Evolutionary conservation across 2,113 vertebrate species (phyloP).

Genomic region (human): DNA sequence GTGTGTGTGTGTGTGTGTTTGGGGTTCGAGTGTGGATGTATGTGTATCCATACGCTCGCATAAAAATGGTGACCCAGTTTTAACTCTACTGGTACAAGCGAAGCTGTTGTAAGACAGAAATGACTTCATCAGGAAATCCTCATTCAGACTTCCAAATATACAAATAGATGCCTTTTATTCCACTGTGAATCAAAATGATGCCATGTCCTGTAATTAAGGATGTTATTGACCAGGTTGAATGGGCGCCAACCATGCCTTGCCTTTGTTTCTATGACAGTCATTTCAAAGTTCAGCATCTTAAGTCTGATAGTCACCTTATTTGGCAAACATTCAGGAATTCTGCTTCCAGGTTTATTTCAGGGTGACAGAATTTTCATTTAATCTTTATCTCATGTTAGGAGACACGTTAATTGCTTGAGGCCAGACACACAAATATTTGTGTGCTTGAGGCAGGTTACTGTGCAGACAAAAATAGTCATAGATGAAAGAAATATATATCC

Average conservation of each 20-base stretch:
- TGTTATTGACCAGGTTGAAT: constrained; percentile 80
- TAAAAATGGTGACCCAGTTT: constrained; percentile 82
- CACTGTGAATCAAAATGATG: constrained; percentile 85
- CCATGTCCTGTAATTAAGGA: constrained; percentile 85
- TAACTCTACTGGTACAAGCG: constrained; percentile 74
- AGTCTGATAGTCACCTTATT: constrained; percentile 77
- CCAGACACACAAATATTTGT: constrained; percentile 55
- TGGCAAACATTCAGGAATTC: constrained; percentile 69
- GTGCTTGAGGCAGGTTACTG: constrained; percentile 35
- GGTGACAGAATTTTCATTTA: constrained; percentile 74
- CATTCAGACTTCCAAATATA: constrained; percentile 84
- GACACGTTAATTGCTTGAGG: constrained; percentile 69
- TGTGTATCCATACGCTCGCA: constrained; percentile 47
- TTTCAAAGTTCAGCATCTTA: constrained; percentile 75
- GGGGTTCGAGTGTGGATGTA: background rate
- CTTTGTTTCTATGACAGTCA: constrained; percentile 71
- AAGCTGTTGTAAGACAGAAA: constrained; percentile 81
- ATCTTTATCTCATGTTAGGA: constrained; percentile 69
- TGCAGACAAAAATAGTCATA: constrained; percentile 57
- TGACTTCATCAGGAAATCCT: constrained; percentile 90
- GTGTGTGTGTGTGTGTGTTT: background rate
- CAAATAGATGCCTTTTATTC: constrained; percentile 86
- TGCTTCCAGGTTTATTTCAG: constrained; percentile 75
- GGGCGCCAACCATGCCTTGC: constrained; percentile 62
- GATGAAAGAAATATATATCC: constrained; percentile 62